Evolutionary conservation across 2,888 invertebrate species (phyloP).

Genomic region (Euproctis similis): DNA sequence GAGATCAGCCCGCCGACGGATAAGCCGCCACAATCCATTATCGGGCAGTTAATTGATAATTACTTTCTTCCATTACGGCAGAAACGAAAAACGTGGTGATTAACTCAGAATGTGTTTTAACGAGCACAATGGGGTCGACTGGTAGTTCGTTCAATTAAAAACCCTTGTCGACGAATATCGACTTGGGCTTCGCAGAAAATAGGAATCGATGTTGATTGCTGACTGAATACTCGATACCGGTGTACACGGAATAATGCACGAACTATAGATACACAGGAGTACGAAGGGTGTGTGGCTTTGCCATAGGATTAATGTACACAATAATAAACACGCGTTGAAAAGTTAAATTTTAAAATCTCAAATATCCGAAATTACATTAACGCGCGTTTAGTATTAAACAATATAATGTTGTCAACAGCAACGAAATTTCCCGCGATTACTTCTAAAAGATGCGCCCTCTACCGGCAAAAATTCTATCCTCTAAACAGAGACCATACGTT

Average conservation of each 20-base stretch:
- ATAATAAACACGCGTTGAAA: no score
- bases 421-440: no score
- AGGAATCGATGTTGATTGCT: slow-evolving; percentile 63
- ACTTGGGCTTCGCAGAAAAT: slow-evolving; percentile 61
- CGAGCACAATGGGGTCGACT: slow-evolving; percentile 70
- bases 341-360: no score
- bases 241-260: slow-evolving; percentile 73
- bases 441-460: no score
- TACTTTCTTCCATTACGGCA: slow-evolving; percentile 73
- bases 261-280: no score
- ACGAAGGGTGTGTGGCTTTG: no score
- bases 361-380: no score
- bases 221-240: slow-evolving; percentile 70
- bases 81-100: slow-evolving; percentile 71
- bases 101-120: slow-evolving; percentile 72
- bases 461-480: no score
- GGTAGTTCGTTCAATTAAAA: slow-evolving; percentile 74
- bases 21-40: slow-evolving; percentile 72
- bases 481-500: no score
- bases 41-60: slow-evolving; percentile 73
- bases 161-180: slow-evolving; percentile 70
- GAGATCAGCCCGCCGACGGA: slow-evolving; percentile 61
- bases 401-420: no score
- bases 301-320: no score
- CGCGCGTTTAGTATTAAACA: no score